Evolutionary conservation across 2,888 invertebrate genomes (phyloP).

Genomic region (Timema cristinae): DNA sequence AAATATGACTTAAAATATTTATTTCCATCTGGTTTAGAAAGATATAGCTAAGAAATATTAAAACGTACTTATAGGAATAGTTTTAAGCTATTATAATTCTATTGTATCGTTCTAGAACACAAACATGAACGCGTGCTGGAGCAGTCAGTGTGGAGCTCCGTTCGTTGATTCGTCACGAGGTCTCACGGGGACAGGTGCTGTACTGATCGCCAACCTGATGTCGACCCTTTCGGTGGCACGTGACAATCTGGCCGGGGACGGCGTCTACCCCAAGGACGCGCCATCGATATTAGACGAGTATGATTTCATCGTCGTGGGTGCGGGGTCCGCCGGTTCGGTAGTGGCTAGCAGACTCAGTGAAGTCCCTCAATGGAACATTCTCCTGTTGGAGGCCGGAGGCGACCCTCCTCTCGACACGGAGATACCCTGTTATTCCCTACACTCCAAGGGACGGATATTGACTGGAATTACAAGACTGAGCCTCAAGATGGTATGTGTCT

Average conservation of each 20-base stretch:
- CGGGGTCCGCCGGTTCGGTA: slow-evolving; percentile 54
- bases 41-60: too few relatives aligned
- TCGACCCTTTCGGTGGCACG: slow-evolving; percentile 4
- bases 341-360: slow-evolving; percentile 51
- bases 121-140: too few relatives aligned
- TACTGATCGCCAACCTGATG: slow-evolving; percentile 18
- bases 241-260: slow-evolving; percentile 10
- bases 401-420: slow-evolving; percentile 36
- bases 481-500: slow-evolving; percentile 58
- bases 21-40: too few relatives aligned
- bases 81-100: too few relatives aligned
- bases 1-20: too few relatives aligned
- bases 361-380: slow-evolving; percentile 18
- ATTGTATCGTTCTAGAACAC: too few relatives aligned
- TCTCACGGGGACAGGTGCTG: background rate
- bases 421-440: slow-evolving; percentile 44
- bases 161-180: background rate
- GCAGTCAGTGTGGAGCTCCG: too few relatives aligned
- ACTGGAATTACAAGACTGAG: slow-evolving; percentile 68
- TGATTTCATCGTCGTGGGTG: slow-evolving; percentile 53
- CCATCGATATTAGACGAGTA: slow-evolving; percentile 35
- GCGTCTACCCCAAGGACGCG: slow-evolving; percentile 14
- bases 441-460: slow-evolving; percentile 43
- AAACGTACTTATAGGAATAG: too few relatives aligned
- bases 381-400: slow-evolving; percentile 31